phyloP scores from a whole-genome alignment of 2,113 vertebrate genomes.

The Spermophilus dauricus region DNA sequence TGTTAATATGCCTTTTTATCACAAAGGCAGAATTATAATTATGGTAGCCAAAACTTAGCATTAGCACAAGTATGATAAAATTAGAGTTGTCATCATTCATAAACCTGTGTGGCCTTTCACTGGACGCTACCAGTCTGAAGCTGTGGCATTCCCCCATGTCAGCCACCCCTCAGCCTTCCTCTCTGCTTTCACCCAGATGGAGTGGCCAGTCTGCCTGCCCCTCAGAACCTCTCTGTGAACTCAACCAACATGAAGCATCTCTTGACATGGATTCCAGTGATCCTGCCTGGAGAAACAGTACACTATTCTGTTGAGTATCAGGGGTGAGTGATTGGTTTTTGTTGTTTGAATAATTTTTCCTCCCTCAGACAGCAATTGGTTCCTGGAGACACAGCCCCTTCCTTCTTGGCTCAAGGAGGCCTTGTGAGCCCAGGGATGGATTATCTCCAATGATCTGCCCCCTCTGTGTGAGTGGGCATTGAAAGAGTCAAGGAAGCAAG shows the following conservation, averaged over 20 bases:
- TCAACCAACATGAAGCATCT: conserved; percentile 91
- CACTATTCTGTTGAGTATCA: conserved; percentile 89
- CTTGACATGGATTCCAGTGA: conserved; percentile 88
- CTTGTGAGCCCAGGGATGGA: background rate
- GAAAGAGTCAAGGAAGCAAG: background rate
- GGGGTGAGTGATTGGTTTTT: conserved; percentile 83
- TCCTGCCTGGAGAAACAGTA: conserved; percentile 73
- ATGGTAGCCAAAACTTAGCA: background rate
- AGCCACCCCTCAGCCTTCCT: background rate
- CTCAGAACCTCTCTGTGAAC: conserved; percentile 88
- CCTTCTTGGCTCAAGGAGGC: background rate
- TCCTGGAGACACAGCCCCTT: background rate
- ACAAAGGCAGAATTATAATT: conserved; percentile 1
- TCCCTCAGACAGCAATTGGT: background rate
- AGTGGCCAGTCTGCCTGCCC: conserved; percentile 80
- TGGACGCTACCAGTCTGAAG: background rate
- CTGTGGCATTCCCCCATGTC: background rate
- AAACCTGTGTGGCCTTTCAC: background rate
- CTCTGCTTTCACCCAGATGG: conserved; percentile 67
- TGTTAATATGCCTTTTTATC: conserved; percentile 36
- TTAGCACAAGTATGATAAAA: background rate
- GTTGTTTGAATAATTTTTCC: background rate
- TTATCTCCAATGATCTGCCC: background rate
- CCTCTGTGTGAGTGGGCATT: background rate
- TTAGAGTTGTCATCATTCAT: background rate